Conservation (phyloP, 2,797 vertebrate genomes). For the Varecia variegata region DNA sequence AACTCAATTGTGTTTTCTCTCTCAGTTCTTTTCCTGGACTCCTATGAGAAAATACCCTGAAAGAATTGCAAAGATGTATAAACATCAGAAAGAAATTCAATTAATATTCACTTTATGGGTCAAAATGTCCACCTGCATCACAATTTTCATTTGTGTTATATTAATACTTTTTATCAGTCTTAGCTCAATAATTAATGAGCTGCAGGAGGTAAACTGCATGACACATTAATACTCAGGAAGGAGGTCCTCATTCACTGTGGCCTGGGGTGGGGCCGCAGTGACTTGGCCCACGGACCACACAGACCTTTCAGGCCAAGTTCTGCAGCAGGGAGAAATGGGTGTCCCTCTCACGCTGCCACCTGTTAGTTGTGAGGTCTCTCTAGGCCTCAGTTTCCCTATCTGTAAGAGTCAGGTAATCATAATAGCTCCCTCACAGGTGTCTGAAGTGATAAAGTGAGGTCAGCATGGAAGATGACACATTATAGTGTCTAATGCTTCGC, state of each 20-base stretch:
- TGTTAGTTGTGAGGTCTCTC: not conserved
- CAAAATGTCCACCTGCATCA: not conserved
- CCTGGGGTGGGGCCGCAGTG: not conserved
- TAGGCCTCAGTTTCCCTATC: not conserved
- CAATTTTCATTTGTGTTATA: not conserved
- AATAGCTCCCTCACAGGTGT: too few species aligned
- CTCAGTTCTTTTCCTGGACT: not conserved
- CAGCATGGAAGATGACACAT: not conserved
- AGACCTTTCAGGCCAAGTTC: not conserved
- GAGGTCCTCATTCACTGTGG: not conserved
- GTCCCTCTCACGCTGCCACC: not conserved
- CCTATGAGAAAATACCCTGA: not conserved
- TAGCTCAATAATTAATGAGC: not conserved
- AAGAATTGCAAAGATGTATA: not conserved
- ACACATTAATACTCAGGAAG: not conserved
- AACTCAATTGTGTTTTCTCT: not conserved
- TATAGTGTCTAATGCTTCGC: not conserved
- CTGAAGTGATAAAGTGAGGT: not conserved
- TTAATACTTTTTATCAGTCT: not conserved
- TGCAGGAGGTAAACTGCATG: not conserved
- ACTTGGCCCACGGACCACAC: fast-evolving
- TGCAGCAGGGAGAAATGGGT: too few species aligned
- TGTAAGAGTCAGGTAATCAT: not conserved
- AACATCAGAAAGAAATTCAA: not conserved
- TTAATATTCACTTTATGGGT: not conserved